A percentile compares a stretch with the other conserved stretches of the same genome.
Conservation (phyloP, 2,797 vertebrate genomes). For the Gobionotothen gibberifrons region DNA sequence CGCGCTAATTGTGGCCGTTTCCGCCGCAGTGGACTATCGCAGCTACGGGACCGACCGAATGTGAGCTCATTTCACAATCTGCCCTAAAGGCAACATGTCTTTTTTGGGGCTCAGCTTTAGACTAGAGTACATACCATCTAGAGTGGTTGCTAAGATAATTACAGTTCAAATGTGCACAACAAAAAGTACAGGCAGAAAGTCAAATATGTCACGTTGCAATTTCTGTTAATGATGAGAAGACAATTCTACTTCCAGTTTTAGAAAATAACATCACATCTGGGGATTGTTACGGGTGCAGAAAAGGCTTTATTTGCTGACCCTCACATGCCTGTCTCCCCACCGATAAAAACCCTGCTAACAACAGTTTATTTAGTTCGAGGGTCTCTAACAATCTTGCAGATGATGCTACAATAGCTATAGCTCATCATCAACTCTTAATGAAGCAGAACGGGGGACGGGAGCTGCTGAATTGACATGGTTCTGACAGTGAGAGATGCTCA, state of each 20-base stretch:
- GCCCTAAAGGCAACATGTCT: not conserved
- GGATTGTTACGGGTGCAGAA: too few species aligned
- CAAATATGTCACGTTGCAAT: not conserved
- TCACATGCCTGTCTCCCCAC: not conserved
- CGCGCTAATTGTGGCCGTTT: conserved; percentile 93
- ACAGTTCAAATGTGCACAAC: too few species aligned
- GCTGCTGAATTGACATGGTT: conserved; percentile 61
- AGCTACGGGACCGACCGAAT: conserved; percentile 97
- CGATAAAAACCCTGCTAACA: conserved; percentile 20
- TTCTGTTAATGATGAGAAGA: not conserved
- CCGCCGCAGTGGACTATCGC: conserved; percentile 95
- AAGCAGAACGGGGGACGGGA: conserved; percentile 41
- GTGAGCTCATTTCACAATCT: conserved; percentile 84
- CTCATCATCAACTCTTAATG: conserved; percentile 66
- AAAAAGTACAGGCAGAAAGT: too few species aligned
- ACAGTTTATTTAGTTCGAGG: conserved; percentile 38
- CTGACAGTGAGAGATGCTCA: conserved; percentile 57
- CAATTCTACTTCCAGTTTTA: not conserved
- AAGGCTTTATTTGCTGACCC: too few species aligned
- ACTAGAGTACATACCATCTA: not conserved
- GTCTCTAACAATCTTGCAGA: conserved; percentile 31
- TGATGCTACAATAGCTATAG: conserved; percentile 30
- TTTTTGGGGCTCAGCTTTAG: too few species aligned
- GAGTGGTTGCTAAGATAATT: too few species aligned
- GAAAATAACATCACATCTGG: not conserved